Evolutionary conservation across 2,113 vertebrate genomes (phyloP).

Genomic region (Tricholaema leucomelas): DNA sequence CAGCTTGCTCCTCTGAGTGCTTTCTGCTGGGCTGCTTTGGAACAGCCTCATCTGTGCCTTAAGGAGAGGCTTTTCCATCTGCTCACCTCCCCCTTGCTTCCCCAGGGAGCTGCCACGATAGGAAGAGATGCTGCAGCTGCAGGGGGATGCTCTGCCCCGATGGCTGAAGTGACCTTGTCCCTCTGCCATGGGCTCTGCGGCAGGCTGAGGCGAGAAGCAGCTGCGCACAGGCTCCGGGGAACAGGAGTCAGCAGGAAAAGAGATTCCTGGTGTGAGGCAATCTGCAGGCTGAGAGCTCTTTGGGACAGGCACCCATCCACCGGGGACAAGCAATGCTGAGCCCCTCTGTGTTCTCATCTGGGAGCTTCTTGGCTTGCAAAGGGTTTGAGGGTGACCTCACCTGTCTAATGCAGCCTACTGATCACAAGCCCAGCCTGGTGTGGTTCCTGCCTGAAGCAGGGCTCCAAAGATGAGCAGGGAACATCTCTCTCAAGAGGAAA

Average conservation of each 20-base stretch:
- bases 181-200: not conserved
- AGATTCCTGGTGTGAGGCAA: not conserved
- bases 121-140: not conserved
- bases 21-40: not conserved
- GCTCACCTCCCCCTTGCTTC: not conserved
- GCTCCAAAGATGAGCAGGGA: no score
- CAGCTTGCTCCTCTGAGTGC: accelerated
- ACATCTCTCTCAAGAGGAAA: no score
- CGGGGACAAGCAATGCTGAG: not conserved
- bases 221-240: not conserved
- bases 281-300: not conserved
- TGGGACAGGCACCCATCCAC: not conserved
- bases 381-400: not conserved
- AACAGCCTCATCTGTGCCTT: not conserved
- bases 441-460: not conserved
- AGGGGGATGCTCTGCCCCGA: not conserved
- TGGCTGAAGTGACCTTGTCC: not conserved
- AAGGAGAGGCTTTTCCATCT: not conserved
- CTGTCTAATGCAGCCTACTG: accelerated
- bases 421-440: not conserved
- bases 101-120: not conserved
- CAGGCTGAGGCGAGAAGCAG: not conserved
- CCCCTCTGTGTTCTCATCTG: not conserved
- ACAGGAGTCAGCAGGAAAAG: not conserved
- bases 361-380: not conserved